A percentile compares a stretch with the other conserved stretches of the same genome.
Conservation (phyloP, 2,797 vertebrate species). For the Gastrophryne carolinensis region DNA sequence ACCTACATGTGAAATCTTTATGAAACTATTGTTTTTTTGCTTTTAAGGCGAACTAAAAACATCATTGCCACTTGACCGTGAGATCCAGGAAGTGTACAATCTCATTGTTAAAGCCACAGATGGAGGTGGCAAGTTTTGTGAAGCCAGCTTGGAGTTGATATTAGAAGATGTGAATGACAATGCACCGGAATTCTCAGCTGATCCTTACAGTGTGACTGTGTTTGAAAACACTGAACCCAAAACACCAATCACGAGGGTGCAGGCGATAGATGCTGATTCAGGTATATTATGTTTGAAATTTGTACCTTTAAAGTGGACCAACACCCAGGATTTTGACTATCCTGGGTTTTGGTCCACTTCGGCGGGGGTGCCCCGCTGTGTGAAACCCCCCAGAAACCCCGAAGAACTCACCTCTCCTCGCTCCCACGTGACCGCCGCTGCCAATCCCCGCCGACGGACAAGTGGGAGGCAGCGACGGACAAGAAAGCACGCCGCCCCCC, state of each 20-base stretch:
- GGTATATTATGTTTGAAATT: too few species aligned
- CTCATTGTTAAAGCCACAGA: constrained; percentile 85
- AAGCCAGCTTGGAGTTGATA: constrained; percentile 76
- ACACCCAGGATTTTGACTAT: too few species aligned
- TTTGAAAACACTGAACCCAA: constrained; percentile 93
- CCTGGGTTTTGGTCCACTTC: too few species aligned
- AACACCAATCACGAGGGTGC: constrained; percentile 84
- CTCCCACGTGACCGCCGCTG: too few species aligned
- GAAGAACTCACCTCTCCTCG: too few species aligned
- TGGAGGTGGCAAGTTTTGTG: constrained; percentile 87
- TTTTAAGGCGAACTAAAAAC: constrained; percentile 89
- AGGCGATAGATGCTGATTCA: constrained; percentile 82
- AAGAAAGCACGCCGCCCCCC: too few species aligned
- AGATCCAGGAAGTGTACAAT: constrained; percentile 77
- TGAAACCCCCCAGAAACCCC: too few species aligned
- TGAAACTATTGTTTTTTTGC: not conserved
- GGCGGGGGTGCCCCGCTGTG: too few species aligned
- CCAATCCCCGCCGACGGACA: too few species aligned
- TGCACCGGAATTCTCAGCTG: constrained; percentile 81
- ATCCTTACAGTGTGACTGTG: constrained; percentile 84
- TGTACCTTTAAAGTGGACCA: too few species aligned
- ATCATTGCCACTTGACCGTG: constrained; percentile 79
- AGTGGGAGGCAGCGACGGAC: too few species aligned
- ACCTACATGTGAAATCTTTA: not conserved
- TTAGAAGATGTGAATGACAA: constrained; percentile 95